Percentiles rank a stretch among this genome's conserved stretches.
These are phyloP conservation scores for Notospermus geniculatus DNA, from an alignment of 1,140 invertebrate species.

Conservation along the genomic window DNA sequence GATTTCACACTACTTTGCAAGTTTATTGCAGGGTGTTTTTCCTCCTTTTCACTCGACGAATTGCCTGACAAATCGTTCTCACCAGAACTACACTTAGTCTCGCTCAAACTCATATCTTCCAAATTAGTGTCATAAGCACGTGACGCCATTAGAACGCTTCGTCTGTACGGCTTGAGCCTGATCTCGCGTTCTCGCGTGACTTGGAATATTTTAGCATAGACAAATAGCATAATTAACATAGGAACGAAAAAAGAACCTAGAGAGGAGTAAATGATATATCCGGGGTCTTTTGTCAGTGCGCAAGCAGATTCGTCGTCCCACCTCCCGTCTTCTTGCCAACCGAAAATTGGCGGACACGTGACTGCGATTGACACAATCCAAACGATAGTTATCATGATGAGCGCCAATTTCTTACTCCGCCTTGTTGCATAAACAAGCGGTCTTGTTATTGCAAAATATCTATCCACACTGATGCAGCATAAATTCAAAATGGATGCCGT, in stretches of 20 bases:
- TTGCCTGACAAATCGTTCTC: neutral
- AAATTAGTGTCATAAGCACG: neutral
- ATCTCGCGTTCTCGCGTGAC: slow-evolving; percentile 20
- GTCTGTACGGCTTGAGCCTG: neutral
- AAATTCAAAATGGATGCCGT: slow-evolving; percentile 36
- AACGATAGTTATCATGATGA: slow-evolving; percentile 87
- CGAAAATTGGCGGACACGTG: slow-evolving; percentile 89
- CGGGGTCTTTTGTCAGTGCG: slow-evolving; percentile 13
- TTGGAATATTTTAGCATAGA: slow-evolving; percentile 85
- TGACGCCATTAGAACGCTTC: neutral
- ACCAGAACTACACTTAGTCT: neutral
- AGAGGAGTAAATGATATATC: slow-evolving; percentile 30
- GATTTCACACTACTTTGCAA: too few species aligned
- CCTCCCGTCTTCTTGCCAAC: slow-evolving; percentile 76
- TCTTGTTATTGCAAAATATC: slow-evolving; percentile 21
- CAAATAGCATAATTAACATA: slow-evolving; percentile 80
- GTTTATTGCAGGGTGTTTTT: neutral
- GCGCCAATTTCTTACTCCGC: slow-evolving; percentile 61
- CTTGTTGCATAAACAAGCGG: slow-evolving; percentile 19
- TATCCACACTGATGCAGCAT: slow-evolving; percentile 62
- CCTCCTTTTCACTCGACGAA: neutral
- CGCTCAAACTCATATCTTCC: neutral
- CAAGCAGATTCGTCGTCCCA: slow-evolving; percentile 13
- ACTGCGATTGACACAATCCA: slow-evolving; percentile 90
- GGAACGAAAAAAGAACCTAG: slow-evolving; percentile 82